phyloP scores from a whole-genome alignment of 2,113 vertebrate species.

The Apteryx owenii region DNA sequence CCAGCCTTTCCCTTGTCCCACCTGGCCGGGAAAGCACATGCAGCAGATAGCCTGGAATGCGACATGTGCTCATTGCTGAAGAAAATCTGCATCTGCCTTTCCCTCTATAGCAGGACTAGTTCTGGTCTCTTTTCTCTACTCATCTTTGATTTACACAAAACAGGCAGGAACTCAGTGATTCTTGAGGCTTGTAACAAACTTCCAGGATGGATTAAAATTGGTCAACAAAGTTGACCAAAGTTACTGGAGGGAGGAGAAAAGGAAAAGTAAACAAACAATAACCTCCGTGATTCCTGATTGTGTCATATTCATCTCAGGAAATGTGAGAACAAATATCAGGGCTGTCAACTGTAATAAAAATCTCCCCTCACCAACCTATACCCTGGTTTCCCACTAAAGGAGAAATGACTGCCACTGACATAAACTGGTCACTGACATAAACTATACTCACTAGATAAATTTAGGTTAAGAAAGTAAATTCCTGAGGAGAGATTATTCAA shows the following conservation, averaged over 20 bases:
- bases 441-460: background rate
- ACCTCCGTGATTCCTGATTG: background rate
- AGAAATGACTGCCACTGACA: background rate
- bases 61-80: fast-evolving
- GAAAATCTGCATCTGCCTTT: background rate
- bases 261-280: background rate
- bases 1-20: background rate
- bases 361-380: background rate
- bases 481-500: background rate
- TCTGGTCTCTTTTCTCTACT: background rate
- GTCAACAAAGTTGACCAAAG: background rate
- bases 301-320: background rate
- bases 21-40: background rate
- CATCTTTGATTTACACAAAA: background rate
- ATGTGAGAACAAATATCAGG: background rate
- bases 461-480: background rate
- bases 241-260: background rate
- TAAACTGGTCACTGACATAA: background rate
- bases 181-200: background rate
- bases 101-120: background rate
- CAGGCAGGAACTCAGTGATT: background rate
- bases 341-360: background rate
- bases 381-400: background rate
- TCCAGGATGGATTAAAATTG: background rate
- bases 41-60: background rate